Conservation (phyloP, 2,888 invertebrate genomes). For the Cremastinae sp. region DNA sequence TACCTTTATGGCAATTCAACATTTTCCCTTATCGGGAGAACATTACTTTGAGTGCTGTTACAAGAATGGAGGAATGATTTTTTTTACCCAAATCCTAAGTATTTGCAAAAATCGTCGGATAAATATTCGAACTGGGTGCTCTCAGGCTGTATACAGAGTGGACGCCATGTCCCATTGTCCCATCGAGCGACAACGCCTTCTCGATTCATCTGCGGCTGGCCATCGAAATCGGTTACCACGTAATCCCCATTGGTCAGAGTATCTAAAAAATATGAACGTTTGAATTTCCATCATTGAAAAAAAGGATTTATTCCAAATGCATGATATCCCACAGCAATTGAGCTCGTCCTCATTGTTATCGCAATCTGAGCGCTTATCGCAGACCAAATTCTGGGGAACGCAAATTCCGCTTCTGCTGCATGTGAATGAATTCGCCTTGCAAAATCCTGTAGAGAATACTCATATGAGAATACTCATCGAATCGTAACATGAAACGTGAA, state of each 20-base stretch:
- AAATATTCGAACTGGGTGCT: conserved; percentile 76
- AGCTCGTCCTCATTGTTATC: conserved; percentile 88
- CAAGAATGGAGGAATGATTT: neutral
- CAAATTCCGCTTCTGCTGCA: conserved; percentile 86
- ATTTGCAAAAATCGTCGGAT: conserved; percentile 82
- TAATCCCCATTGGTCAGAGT: conserved; percentile 85
- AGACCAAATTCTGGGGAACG: conserved; percentile 83
- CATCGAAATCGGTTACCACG: conserved; percentile 83
- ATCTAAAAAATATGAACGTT: conserved; percentile 82
- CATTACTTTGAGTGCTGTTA: neutral
- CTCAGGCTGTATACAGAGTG: conserved; percentile 82
- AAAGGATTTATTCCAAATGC: neutral
- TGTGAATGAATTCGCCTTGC: conserved; percentile 83
- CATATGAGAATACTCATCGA: conserved; percentile 72
- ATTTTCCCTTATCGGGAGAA: neutral
- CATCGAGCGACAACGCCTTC: conserved; percentile 85
- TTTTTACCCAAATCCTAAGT: conserved; percentile 85
- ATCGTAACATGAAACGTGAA: neutral
- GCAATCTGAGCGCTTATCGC: conserved; percentile 86
- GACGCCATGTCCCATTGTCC: conserved; percentile 84
- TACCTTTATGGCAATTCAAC: too few relatives aligned
- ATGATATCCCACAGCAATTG: conserved; percentile 83
- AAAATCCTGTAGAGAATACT: too few relatives aligned
- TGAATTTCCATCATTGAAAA: neutral
- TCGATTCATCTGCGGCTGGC: conserved; percentile 83